These are phyloP conservation scores for Gasterosteus nipponicus DNA, from an alignment of 2,113 vertebrate genomes.

Conservation along the genomic window DNA sequence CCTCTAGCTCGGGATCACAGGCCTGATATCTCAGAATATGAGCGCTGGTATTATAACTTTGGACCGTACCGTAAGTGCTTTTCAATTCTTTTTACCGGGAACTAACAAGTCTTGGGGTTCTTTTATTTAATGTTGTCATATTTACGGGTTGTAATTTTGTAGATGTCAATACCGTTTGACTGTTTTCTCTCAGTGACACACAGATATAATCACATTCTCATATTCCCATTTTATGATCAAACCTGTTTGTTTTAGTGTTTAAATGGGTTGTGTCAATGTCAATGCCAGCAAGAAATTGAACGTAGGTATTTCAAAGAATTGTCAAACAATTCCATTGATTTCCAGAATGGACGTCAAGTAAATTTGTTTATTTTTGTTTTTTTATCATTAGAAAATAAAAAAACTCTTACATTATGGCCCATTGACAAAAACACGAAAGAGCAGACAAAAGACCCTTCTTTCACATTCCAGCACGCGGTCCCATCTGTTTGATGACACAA, in stretches of 20 bases:
- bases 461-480: slow-evolving; percentile 69
- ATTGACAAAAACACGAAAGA: slow-evolving; percentile 54
- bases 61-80: slow-evolving; percentile 84
- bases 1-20: slow-evolving; percentile 80
- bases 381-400: slow-evolving; percentile 32
- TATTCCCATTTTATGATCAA: neutral
- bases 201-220: neutral
- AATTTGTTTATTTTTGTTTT: slow-evolving; percentile 52
- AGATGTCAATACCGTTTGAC: slow-evolving; percentile 2
- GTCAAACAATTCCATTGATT: neutral
- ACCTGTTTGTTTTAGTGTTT: neutral
- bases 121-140: slow-evolving; percentile 17
- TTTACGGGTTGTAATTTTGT: slow-evolving; percentile 4
- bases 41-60: slow-evolving; percentile 83
- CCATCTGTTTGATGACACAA: slow-evolving; percentile 52
- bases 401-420: slow-evolving; percentile 29
- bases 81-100: slow-evolving; percentile 58
- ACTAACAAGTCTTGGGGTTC: slow-evolving; percentile 50
- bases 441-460: slow-evolving; percentile 25
- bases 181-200: neutral
- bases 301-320: neutral
- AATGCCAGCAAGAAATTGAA: neutral
- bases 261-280: neutral
- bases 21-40: slow-evolving; percentile 82
- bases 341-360: neutral